Evolutionary conservation across 1,140 invertebrate species (phyloP).

Genomic region (Drosophila suzukii): DNA sequence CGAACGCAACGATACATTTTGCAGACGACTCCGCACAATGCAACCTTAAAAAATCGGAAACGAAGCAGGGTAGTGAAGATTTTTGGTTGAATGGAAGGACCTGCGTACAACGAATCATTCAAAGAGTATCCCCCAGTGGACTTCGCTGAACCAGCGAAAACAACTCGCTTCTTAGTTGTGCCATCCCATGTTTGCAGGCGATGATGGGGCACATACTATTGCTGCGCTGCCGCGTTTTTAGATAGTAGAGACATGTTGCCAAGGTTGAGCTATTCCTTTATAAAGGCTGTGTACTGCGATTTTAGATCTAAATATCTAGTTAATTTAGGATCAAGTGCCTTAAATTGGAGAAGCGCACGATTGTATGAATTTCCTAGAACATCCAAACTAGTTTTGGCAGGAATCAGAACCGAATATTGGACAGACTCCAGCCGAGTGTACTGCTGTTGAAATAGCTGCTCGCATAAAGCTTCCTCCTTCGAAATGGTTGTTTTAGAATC

Average conservation of each 20-base stretch:
- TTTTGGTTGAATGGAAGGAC: constrained; percentile 8
- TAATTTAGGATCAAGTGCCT: too few relatives aligned
- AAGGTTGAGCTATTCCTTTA: too few relatives aligned
- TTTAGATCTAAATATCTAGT: not conserved
- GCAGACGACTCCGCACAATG: constrained; percentile 3
- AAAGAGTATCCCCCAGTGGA: constrained; percentile 5
- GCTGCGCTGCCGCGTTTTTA: not conserved
- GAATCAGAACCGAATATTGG: too few relatives aligned
- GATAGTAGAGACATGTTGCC: too few relatives aligned
- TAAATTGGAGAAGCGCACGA: too few relatives aligned
- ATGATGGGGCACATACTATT: not conserved
- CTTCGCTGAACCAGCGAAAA: constrained; percentile 1
- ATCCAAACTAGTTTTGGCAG: too few relatives aligned
- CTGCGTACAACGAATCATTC: constrained; percentile 5
- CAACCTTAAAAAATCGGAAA: constrained; percentile 5
- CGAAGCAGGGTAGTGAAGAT: not conserved
- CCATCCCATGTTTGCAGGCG: not conserved
- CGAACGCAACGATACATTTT: not conserved
- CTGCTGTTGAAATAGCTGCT: too few relatives aligned
- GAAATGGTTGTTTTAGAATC: too few relatives aligned
- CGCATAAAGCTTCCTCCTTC: too few relatives aligned
- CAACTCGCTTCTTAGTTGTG: not conserved
- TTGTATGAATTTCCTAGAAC: too few relatives aligned
- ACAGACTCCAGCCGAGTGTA: too few relatives aligned
- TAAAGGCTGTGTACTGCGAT: not conserved